phyloP scores from a whole-genome alignment of 1,140 invertebrate species.

The Mya arenaria region DNA sequence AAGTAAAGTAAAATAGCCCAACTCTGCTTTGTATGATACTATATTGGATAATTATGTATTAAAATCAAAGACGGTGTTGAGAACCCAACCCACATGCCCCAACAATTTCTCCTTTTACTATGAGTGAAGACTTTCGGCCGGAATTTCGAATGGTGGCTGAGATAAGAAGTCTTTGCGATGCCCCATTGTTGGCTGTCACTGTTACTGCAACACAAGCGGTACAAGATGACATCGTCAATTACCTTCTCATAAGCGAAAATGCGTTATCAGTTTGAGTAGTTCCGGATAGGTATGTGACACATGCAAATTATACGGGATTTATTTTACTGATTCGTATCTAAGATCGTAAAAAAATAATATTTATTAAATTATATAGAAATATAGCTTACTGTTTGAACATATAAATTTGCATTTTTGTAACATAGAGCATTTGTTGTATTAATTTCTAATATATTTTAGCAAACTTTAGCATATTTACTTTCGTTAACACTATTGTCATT shows the following conservation, averaged over 20 bases:
- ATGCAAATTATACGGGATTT: too few species aligned
- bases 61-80: too few species aligned
- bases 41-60: too few species aligned
- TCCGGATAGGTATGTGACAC: slow-evolving; percentile 14
- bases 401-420: not conserved
- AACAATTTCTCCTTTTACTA: not conserved
- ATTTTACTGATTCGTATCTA: too few species aligned
- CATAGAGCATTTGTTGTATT: not conserved
- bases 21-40: too few species aligned
- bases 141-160: not conserved
- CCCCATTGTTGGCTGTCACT: not conserved
- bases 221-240: not conserved
- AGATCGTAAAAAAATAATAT: too few species aligned
- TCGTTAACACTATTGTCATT: too few species aligned
- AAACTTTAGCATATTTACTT: too few species aligned
- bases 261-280: not conserved
- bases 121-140: not conserved
- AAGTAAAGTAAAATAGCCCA: too few species aligned
- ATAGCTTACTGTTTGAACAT: too few species aligned
- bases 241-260: not conserved
- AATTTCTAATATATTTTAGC: not conserved
- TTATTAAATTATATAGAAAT: too few species aligned
- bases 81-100: too few species aligned
- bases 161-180: not conserved
- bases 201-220: not conserved